Percentiles rank a stretch among this genome's conserved stretches.
These are phyloP conservation scores for Graptemys geographica DNA, from an alignment of 2,797 vertebrate genomes.

Conservation along the genomic window DNA sequence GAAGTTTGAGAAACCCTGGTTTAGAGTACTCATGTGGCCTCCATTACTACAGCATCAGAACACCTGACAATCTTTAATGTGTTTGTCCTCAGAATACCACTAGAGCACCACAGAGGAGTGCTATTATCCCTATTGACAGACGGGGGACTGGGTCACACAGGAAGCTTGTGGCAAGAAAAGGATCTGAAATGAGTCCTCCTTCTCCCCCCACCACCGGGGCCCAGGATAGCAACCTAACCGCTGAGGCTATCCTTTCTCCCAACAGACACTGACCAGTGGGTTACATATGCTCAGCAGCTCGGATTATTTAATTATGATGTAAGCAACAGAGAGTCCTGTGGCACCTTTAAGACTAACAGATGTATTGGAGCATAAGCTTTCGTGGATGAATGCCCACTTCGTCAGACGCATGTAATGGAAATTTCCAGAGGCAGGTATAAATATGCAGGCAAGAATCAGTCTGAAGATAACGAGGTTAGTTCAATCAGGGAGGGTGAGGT, in stretches of 20 bases:
- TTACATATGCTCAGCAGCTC: slow-evolving; percentile 21
- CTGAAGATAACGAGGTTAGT: no score
- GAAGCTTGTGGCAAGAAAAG: background rate
- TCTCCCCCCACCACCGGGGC: background rate
- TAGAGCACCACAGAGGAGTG: background rate
- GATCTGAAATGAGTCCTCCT: background rate
- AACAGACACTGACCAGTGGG: background rate
- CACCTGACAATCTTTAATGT: background rate
- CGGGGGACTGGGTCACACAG: background rate
- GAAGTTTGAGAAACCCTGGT: no score
- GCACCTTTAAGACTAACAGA: no score
- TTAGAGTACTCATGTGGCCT: background rate
- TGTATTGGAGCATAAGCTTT: no score
- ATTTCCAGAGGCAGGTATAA: no score
- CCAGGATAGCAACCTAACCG: background rate
- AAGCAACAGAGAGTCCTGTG: no score
- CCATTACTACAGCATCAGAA: background rate
- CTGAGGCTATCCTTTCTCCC: background rate
- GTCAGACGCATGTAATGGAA: no score
- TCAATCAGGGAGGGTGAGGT: no score
- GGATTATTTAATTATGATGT: background rate
- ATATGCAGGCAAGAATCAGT: no score
- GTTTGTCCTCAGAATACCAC: background rate
- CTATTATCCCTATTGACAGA: background rate
- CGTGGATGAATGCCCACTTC: no score